Conservation (phyloP, 2,797 vertebrate species). For the Apodemus agrarius region DNA sequence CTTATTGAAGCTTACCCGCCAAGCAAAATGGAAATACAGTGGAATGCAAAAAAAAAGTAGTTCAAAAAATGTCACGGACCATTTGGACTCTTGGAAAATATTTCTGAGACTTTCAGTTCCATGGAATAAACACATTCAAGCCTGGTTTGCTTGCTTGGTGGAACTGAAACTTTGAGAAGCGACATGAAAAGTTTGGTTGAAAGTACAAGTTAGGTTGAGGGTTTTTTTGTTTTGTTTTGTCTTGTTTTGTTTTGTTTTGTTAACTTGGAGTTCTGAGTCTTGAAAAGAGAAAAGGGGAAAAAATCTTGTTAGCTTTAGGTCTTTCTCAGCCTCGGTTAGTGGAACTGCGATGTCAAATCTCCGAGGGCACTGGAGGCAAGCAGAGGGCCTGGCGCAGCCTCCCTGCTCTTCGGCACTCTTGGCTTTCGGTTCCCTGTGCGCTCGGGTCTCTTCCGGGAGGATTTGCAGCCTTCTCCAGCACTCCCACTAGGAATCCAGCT, state of each 20-base stretch:
- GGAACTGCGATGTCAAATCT: not conserved
- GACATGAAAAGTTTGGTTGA: not conserved
- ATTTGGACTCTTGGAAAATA: not conserved
- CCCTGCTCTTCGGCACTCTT: not conserved
- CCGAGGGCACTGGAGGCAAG: not conserved
- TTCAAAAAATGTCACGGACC: not conserved
- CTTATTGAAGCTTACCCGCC: not conserved
- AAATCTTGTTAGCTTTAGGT: not conserved
- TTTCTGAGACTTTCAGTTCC: conserved; percentile 5
- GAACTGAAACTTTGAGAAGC: conserved; percentile 20
- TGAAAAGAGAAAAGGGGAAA: not conserved
- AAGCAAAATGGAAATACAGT: not conserved
- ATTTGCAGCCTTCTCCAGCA: conserved; percentile 26
- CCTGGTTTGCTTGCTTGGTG: not conserved
- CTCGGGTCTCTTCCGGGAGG: conserved; percentile 30
- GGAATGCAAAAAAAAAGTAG: conserved; percentile 1
- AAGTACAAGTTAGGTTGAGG: not conserved
- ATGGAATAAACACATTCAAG: not conserved
- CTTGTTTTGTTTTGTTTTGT: not conserved
- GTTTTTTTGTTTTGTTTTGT: not conserved
- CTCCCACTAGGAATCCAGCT: not conserved
- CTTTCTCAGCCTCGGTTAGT: not conserved
- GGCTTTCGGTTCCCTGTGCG: not conserved
- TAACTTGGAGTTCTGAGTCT: conserved; percentile 12
- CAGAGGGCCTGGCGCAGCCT: not conserved